A percentile compares a stretch with the other conserved stretches of the same genome.
Evolutionary conservation across 2,888 invertebrate species (phyloP).

Genomic region (Mantis religiosa): DNA sequence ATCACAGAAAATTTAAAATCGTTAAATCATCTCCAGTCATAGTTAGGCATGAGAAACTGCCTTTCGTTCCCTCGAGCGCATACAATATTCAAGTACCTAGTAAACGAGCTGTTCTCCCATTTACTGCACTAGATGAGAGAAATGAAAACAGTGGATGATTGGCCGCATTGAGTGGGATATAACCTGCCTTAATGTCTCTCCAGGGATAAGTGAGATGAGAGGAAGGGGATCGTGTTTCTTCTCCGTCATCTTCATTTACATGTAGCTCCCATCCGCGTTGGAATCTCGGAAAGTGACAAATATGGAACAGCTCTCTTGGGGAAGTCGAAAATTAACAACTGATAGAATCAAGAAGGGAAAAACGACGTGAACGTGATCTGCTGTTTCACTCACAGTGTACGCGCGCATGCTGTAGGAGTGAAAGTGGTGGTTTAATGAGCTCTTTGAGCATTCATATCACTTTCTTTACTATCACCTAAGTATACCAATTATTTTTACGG

Average conservation of each 20-base stretch:
- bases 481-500: too few relatives aligned
- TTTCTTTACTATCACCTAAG: too few relatives aligned
- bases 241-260: background rate
- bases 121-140: too few relatives aligned
- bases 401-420: background rate
- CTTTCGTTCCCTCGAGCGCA: background rate
- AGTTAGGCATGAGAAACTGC: background rate
- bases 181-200: background rate
- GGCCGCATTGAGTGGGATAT: background rate
- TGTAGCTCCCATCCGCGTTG: background rate
- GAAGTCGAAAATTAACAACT: conserved; percentile 3
- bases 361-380: background rate
- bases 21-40: background rate
- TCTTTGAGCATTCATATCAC: too few relatives aligned
- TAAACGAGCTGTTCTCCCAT: too few relatives aligned
- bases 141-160: background rate
- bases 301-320: background rate
- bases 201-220: background rate
- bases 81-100: background rate
- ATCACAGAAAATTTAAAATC: background rate
- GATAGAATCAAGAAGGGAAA: background rate
- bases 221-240: too few relatives aligned
- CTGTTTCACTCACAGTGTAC: background rate
- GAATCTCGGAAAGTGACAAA: conserved; percentile 8
- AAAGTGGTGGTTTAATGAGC: background rate